Evolutionary conservation across 1,140 invertebrate species (phyloP).

Genomic region (Leptonema lineaticorne): DNA sequence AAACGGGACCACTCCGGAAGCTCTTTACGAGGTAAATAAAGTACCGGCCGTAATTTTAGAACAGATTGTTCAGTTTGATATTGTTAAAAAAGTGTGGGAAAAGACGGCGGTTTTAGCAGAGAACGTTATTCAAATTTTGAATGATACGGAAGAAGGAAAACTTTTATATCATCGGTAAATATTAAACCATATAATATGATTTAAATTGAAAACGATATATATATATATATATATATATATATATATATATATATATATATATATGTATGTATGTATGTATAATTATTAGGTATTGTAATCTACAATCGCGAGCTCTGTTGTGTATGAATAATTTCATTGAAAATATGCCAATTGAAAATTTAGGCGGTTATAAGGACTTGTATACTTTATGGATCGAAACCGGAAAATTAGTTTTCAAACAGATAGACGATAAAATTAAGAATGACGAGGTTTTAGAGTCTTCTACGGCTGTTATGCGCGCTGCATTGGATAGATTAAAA

Average conservation of each 20-base stretch:
- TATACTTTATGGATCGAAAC: constrained; percentile 61
- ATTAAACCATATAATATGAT: too few species aligned
- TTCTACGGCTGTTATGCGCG: constrained; percentile 65
- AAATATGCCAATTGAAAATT: constrained; percentile 57
- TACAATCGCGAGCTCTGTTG: constrained; percentile 63
- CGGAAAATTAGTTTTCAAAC: constrained; percentile 59
- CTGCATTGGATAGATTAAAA: constrained; percentile 58
- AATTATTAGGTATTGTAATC: constrained; percentile 49
- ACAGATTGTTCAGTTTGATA: constrained; percentile 54
- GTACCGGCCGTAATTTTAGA: constrained; percentile 44
- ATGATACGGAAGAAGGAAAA: constrained; percentile 53
- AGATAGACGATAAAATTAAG: constrained; percentile 50
- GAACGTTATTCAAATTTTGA: constrained; percentile 56
- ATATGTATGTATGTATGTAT: too few species aligned
- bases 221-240: too few species aligned
- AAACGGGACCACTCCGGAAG: neutral
- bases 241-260: too few species aligned
- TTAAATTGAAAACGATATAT: too few species aligned
- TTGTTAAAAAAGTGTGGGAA: constrained; percentile 60
- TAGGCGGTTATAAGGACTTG: constrained; percentile 60
- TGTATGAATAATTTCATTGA: constrained; percentile 69
- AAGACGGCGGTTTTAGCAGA: constrained; percentile 55
- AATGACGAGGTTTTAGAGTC: constrained; percentile 62
- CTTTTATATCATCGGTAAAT: constrained; percentile 52
- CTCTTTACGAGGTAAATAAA: neutral